Evolutionary conservation across 2,797 vertebrate species (phyloP), one percentile per base, ranked within the genome.

Genomic region (Centropyge bicolor): DNA sequence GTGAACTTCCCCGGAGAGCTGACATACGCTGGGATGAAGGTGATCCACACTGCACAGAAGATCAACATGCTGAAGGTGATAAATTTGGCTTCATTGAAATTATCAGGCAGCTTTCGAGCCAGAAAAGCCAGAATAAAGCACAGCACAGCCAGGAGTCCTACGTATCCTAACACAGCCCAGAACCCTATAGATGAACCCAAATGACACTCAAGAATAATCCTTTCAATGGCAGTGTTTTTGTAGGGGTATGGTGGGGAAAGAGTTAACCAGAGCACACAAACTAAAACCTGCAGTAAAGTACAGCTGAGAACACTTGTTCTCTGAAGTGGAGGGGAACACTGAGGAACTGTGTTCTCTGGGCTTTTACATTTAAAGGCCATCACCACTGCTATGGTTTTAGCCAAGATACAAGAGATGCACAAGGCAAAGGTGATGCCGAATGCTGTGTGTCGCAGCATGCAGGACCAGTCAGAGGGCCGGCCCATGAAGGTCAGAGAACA

Each of bases 11-110:
- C 94, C 82, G 95, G 95, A 86, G 95, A 95, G 76, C 94, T 95
- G 78, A 95, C 87, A 88, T 95, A 95, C 0, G 94, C 93, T 66
- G 94, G 94, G 14, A 95, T 94, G 65, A 95, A 95, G 0, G 94
- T 91, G 76, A 93, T 45, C 95, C 95, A 95, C 6, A 95, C 94
- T 2, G 94, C 93, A 82, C 93, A 92, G 79, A 95, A 95, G 84
- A 95, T 95, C 41, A 95, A 27, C 91, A 95, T 93, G 81, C 95
- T 95, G 81, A 95, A 95, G 19, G 94, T 94, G 64, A 95, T 95
- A 11, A 94, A 93, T 77, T 95, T 95, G 9, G 94, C 93, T 65
- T 95, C 95, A 66, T 95, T 95, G 49, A 95, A 95, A 81, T 95
- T 95, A 87, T 95, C 92, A 24, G 94, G 95, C 45, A 95, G 62